phyloP scores from a whole-genome alignment of 2,888 invertebrate genomes.

The Phalera bucephala region DNA sequence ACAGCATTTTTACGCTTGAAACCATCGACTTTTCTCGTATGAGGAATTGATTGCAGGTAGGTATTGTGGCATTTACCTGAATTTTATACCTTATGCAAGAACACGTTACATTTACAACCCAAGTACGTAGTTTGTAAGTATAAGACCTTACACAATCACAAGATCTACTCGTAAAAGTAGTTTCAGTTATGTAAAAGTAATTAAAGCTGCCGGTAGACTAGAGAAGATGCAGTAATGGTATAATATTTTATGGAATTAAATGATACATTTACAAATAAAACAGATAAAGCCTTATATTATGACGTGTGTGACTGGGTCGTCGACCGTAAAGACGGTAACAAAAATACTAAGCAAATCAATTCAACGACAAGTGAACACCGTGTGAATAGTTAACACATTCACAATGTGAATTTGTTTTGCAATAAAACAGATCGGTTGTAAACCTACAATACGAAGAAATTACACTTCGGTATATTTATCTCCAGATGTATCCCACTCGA shows the following conservation, averaged over 20 bases:
- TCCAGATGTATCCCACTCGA: slow-evolving; percentile 30
- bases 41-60: too few species aligned
- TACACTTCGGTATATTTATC: slow-evolving; percentile 43
- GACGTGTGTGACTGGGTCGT: slow-evolving; percentile 9
- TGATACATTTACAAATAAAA: background rate
- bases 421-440: slow-evolving; percentile 32
- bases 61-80: background rate
- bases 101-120: slow-evolving; percentile 11
- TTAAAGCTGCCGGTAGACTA: background rate
- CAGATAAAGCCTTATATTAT: background rate
- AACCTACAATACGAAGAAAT: slow-evolving; percentile 35
- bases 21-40: background rate
- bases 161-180: slow-evolving; percentile 9
- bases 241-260: background rate
- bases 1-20: background rate
- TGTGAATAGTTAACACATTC: slow-evolving; percentile 21
- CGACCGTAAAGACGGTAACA: slow-evolving; percentile 16
- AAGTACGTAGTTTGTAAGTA: background rate
- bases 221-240: background rate
- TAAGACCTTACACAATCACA: slow-evolving; percentile 2
- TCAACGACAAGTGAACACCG: slow-evolving; percentile 22
- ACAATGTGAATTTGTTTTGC: slow-evolving; percentile 27
- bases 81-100: background rate
- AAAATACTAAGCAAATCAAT: slow-evolving; percentile 23
- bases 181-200: slow-evolving; percentile 1